Evolutionary conservation across 2,888 invertebrate species (phyloP).

Genomic region (Sesia bembeciformis): DNA sequence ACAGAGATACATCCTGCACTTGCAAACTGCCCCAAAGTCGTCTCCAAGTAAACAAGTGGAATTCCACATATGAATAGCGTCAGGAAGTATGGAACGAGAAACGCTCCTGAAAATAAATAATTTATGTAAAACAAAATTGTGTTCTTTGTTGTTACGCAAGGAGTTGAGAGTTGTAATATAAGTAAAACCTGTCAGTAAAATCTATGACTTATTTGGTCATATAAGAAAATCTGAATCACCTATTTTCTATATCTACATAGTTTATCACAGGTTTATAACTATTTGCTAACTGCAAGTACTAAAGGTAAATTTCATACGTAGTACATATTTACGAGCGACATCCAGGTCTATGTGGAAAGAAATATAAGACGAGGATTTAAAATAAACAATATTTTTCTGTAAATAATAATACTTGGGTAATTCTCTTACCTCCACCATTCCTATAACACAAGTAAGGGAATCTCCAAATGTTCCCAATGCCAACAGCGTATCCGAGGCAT

Average conservation of each 20-base stretch:
- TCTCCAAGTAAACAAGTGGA: conserved; percentile 91
- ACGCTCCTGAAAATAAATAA: conserved; percentile 79
- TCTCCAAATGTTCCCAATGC: conserved; percentile 90
- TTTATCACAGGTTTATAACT: no score
- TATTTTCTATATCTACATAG: no score
- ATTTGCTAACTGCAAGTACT: no score
- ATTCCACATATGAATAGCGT: conserved; percentile 88
- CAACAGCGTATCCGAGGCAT: conserved; percentile 88
- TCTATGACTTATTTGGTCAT: no score
- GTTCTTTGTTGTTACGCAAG: no score
- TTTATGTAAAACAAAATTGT: neutral
- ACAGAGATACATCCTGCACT: conserved; percentile 87
- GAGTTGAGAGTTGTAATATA: no score
- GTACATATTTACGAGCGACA: no score
- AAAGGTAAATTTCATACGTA: no score
- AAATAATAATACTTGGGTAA: neutral
- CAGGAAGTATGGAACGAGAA: conserved; percentile 88
- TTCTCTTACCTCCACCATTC: conserved; percentile 84
- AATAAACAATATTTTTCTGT: no score
- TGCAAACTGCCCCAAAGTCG: conserved; percentile 88
- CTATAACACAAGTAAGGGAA: conserved; percentile 91
- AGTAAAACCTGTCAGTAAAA: neutral
- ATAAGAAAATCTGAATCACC: no score
- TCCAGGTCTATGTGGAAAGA: no score
- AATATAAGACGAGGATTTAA: no score